These are phyloP conservation scores for Parnassius orleans DNA, from an alignment of 2,888 invertebrate genomes.

Conservation along the genomic window DNA sequence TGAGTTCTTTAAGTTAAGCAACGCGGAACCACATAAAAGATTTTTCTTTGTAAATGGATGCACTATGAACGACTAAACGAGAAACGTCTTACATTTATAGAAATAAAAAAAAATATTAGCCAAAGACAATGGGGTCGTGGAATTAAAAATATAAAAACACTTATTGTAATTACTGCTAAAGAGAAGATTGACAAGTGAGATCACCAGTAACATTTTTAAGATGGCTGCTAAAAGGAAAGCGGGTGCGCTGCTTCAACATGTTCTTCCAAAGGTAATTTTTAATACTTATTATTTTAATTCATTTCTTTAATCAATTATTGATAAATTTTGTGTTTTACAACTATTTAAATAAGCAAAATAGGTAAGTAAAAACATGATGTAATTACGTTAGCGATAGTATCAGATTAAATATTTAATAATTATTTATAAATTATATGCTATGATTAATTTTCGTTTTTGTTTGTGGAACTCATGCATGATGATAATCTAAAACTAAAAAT, in stretches of 20 bases:
- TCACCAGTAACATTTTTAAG: constrained; percentile 55
- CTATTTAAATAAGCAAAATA: no score
- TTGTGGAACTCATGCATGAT: no score
- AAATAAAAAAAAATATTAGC: constrained; percentile 29
- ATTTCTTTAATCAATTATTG: no score
- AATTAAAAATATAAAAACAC: constrained; percentile 48
- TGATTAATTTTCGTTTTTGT: no score
- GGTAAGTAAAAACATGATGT: no score
- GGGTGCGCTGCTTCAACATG: constrained; percentile 87
- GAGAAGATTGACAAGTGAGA: constrained; percentile 65
- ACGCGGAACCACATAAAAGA: not conserved
- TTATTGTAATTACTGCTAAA: constrained; percentile 52
- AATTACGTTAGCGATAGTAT: no score
- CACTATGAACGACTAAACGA: constrained; percentile 24
- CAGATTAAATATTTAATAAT: no score
- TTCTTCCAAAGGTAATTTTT: constrained; percentile 76
- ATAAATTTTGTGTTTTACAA: no score
- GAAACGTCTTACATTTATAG: constrained; percentile 22
- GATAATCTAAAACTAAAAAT: no score
- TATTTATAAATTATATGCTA: no score
- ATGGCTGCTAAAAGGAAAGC: constrained; percentile 89
- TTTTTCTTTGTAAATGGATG: constrained; percentile 24
- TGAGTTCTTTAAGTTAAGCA: no score
- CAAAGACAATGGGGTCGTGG: constrained; percentile 57
- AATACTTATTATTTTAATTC: constrained; percentile 21